A percentile compares a stretch with the other conserved stretches of the same genome.
Conservation (phyloP, 1,140 invertebrate genomes). For the Eriosoma lanigerum region DNA sequence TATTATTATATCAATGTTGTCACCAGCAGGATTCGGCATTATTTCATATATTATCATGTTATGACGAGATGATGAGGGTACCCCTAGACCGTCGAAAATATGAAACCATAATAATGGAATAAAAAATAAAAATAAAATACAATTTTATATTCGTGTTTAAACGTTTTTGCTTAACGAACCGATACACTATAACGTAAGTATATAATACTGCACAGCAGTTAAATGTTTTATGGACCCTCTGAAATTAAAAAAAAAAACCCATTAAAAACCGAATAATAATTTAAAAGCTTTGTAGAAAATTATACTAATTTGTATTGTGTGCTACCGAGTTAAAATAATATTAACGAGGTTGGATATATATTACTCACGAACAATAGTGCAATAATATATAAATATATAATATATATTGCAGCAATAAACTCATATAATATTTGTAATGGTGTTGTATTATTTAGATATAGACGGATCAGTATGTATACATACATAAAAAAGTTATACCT, state of each 20-base stretch:
- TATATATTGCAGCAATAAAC: no score
- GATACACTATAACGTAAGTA: neutral
- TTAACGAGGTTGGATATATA: neutral
- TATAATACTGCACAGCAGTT: no score
- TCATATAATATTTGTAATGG: no score
- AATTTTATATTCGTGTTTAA: neutral
- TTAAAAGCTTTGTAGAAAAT: neutral
- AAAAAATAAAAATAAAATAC: neutral
- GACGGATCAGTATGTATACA: no score
- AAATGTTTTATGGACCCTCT: no score
- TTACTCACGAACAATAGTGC: neutral
- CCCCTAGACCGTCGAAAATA: neutral
- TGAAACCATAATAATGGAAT: no score
- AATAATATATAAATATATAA: no score
- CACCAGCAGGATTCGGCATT: no score
- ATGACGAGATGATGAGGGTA: constrained; percentile 21
- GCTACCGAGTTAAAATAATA: neutral
- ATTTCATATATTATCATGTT: no score
- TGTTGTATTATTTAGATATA: no score
- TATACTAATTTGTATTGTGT: neutral
- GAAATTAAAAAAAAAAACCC: neutral
- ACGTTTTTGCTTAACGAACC: constrained; percentile 6
- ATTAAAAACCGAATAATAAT: neutral
- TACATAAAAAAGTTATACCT: no score
- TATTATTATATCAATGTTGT: no score